Evolutionary conservation across 2,888 invertebrate genomes (phyloP).

Genomic region (Drosophila lacicola): DNA sequence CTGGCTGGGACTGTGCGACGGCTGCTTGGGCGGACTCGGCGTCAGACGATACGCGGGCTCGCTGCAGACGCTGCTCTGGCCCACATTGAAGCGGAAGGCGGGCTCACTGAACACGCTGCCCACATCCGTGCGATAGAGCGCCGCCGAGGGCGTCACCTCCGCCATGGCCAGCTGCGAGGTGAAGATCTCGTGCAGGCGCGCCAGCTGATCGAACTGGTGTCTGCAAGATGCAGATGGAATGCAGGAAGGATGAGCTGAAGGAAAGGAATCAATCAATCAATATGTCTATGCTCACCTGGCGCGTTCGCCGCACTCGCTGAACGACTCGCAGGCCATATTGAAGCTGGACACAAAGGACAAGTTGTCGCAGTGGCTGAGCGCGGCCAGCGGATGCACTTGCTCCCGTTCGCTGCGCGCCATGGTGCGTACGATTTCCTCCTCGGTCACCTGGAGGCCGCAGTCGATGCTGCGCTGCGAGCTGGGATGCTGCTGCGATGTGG

Average conservation of each 20-base stretch:
- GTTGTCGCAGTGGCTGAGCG: slow-evolving; percentile 94
- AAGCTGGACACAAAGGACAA: slow-evolving; percentile 96
- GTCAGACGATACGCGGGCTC: slow-evolving; percentile 90
- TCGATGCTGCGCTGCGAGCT: slow-evolving; percentile 90
- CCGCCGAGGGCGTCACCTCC: slow-evolving; percentile 87
- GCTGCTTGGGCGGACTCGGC: slow-evolving; percentile 85
- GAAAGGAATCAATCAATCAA: too few species aligned
- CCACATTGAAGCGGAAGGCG: slow-evolving; percentile 85
- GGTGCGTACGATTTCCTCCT: slow-evolving; percentile 95
- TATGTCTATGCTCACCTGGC: slow-evolving; percentile 77
- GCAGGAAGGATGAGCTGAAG: background rate
- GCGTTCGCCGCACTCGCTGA: slow-evolving; percentile 85
- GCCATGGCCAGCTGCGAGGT: slow-evolving; percentile 92
- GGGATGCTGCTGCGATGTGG: slow-evolving; percentile 90
- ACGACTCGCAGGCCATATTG: slow-evolving; percentile 85
- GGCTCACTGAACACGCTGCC: slow-evolving; percentile 85
- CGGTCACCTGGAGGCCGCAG: slow-evolving; percentile 95
- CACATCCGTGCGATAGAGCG: slow-evolving; percentile 86
- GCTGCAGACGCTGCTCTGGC: slow-evolving; percentile 93
- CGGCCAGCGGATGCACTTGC: slow-evolving; percentile 92
- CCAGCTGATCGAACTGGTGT: slow-evolving; percentile 91
- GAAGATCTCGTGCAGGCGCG: slow-evolving; percentile 92
- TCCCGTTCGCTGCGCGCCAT: slow-evolving; percentile 87
- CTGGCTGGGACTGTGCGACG: slow-evolving; percentile 85
- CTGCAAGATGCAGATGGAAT: slow-evolving; percentile 53